Evolutionary conservation across 2,113 vertebrate species (phyloP), one percentile per base, ranked within the genome.

Genomic region (Salminus brasiliensis): DNA sequence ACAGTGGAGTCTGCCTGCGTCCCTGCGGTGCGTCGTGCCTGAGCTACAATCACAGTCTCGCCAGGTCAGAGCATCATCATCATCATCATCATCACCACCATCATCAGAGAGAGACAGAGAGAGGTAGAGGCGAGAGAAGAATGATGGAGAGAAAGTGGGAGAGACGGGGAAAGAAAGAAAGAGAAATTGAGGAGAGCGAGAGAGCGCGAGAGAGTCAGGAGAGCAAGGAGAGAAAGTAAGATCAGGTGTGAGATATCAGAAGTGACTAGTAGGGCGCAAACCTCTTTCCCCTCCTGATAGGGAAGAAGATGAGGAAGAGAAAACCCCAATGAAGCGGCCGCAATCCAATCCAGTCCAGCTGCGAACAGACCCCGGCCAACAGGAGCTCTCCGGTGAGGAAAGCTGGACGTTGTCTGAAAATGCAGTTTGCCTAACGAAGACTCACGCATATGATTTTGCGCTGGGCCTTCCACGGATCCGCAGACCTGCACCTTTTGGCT

Each of bases 11-110:
- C 59, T 75, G 62, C 27, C 57, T 29, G 72, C 55, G 39, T 63
- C 74, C 76, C 57, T 23, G 76, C n/a, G 18, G 83, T 32, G 80
- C 45, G 53, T 65, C 74, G 69, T 60, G 72, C 60, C 72, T 72
- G 80, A 75, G 52, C 43, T 15, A 75, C 78, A 85, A 82, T 85
- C 83, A 80, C 76, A 63, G 60, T 53, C 76, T 62, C 62, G 70
- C 60, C 53, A 67, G 80, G 83, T 76, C 69, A 62, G 79, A 49
- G 55, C 76, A 45, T 72, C 79, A 52, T 55, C 41, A 39, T 55
- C 74, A 57, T 71, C 69, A 11, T 81, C 65, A 72, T 32, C 52
- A 43, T 72, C 75, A 43, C 57, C 74, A 36, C 43, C 32, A 36
- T 43, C 68, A 45, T 69, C 68, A 72, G 49, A 43, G 52, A 60